A percentile compares a stretch with the other conserved stretches of the same genome.
Conservation (phyloP, 2,113 vertebrate genomes). For the Sinocyclocheilus maitianheensis region DNA sequence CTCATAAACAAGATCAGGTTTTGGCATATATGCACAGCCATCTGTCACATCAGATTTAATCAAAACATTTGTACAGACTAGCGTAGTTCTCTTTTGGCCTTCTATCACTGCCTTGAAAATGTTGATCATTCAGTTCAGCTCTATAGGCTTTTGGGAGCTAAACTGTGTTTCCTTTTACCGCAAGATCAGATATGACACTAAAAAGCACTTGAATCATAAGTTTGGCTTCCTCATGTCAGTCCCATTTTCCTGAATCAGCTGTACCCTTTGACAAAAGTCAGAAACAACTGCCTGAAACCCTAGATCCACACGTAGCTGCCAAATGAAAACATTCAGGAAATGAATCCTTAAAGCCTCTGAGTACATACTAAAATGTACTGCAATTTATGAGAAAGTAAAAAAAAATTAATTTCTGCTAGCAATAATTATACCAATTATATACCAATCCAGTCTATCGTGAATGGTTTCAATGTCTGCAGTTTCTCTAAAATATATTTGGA, state of each 20-base stretch:
- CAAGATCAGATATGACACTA: slow-evolving; percentile 51
- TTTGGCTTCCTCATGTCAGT: slow-evolving; percentile 51
- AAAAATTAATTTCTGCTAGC: not conserved
- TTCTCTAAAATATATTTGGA: not conserved
- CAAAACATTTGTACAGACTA: slow-evolving; percentile 20
- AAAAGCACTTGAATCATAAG: slow-evolving; percentile 48
- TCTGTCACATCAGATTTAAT: slow-evolving; percentile 36
- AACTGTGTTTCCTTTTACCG: slow-evolving; percentile 29
- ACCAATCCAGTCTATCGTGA: not conserved
- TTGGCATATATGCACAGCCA: slow-evolving; percentile 16
- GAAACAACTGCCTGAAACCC: slow-evolving; percentile 35
- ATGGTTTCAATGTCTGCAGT: not conserved
- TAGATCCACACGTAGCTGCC: slow-evolving; percentile 12
- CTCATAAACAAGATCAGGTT: not conserved
- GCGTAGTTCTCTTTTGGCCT: slow-evolving; percentile 14
- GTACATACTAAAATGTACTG: slow-evolving; percentile 6
- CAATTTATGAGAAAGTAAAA: not conserved
- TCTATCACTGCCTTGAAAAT: not conserved
- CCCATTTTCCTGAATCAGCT: slow-evolving; percentile 51
- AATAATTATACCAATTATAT: not conserved
- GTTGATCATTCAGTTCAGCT: slow-evolving; percentile 20
- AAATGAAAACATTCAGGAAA: not conserved
- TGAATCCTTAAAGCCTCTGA: not conserved
- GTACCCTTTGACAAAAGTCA: slow-evolving; percentile 43
- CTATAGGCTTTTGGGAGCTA: slow-evolving; percentile 8